These are phyloP conservation scores for Lithobates sylvaticus DNA, from an alignment of 2,797 vertebrate genomes.

Conservation along the genomic window DNA sequence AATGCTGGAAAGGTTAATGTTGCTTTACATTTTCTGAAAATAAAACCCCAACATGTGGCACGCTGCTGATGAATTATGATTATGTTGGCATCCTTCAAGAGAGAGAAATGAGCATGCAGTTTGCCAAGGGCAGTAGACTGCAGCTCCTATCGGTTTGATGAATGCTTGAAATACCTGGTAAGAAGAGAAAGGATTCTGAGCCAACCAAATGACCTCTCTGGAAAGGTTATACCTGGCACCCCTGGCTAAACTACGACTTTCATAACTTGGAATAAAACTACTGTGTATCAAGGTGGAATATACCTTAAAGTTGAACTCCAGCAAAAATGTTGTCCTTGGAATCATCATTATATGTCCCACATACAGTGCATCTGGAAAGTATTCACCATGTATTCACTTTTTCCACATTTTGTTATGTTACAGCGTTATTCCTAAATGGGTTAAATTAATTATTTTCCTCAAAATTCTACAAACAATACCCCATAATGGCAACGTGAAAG, in stretches of 20 bases:
- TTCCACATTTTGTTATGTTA: too few relatives aligned
- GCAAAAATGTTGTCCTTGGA: too few relatives aligned
- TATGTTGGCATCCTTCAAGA: constrained; percentile 24
- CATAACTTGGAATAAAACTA: neutral
- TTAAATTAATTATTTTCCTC: too few relatives aligned
- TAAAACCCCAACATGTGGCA: constrained; percentile 11
- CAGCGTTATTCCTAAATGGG: too few relatives aligned
- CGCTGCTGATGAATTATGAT: constrained; percentile 53
- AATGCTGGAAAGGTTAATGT: neutral
- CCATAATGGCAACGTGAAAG: too few relatives aligned
- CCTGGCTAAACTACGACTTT: neutral
- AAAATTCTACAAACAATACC: too few relatives aligned
- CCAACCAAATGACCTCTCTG: constrained; percentile 23
- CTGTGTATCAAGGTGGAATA: too few relatives aligned
- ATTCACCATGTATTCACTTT: too few relatives aligned
- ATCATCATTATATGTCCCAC: too few relatives aligned
- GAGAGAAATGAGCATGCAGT: constrained; percentile 28
- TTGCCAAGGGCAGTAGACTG: constrained; percentile 39
- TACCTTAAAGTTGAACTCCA: too few relatives aligned
- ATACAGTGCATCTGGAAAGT: too few relatives aligned
- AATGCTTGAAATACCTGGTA: neutral
- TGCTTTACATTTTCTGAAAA: constrained; percentile 2
- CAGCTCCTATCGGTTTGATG: constrained; percentile 1
- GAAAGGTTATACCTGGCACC: constrained; percentile 11
- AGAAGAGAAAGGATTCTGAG: neutral